Evolutionary conservation across 2,113 vertebrate genomes (phyloP), one percentile per base, ranked within the genome.

Genomic region (Archilochus colubris): DNA sequence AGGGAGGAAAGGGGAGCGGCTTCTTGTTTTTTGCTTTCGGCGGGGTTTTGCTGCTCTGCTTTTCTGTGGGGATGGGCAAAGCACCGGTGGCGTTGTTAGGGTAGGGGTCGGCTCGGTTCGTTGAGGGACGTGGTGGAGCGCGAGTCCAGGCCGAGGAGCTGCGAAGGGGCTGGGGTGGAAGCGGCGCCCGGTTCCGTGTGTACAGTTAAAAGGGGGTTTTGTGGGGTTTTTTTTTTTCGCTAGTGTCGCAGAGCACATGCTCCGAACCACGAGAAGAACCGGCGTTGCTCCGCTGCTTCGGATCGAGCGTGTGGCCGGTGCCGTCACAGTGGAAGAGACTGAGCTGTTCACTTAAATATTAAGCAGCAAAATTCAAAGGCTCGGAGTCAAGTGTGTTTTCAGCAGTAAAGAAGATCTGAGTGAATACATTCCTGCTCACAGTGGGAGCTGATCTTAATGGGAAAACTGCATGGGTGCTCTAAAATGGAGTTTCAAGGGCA

Each of bases 241-340:
- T 21, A 55, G 55, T 25, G 50, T 14, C 9, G 9, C 48, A 3
- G 54, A 8, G 43, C 10, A 11, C 5, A 9, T 1, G 13, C 1
- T 9, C 27, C 0, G 2, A 27, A 55, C 1, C 7, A 43, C 38
- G 53, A 9, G 9, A 7, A 13, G 23, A 43, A 4, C 14, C 8
- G 12, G 58, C 12, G 1, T 10, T 6, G 23, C 44, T 40, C 40
- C 40, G 11, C 40, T 2, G 18, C 6, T 4, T 7, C 9, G 0
- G 38, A 2, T 15, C 13, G 3, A 1, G 15, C 5, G 0, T 6
- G 9, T 6, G 9, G 21, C 8, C 12, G 0, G 0, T 24, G 1
- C 12, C 1, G 3, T 13, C 20, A 1, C 6, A 0, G 21, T 3
- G 33, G n/a, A 31, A n/a, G 62, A 24, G 58, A 12, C 8, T 2